Evolutionary conservation across 2,888 invertebrate species (phyloP), one percentile per base, ranked within the genome.

Genomic region (Netelia melanura): DNA sequence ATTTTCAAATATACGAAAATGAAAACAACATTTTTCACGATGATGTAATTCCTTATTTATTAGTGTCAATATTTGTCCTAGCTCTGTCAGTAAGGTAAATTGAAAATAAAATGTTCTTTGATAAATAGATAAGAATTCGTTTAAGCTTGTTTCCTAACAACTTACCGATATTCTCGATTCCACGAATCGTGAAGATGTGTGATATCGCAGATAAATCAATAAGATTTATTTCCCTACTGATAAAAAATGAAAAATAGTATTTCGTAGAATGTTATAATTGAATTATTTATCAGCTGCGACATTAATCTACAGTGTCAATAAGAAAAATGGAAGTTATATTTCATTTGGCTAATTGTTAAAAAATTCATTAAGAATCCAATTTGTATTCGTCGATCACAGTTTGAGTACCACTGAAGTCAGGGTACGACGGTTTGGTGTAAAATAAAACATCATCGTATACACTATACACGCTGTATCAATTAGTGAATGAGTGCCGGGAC

Each of bases 401-500:
- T 88, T 91, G 91, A 91, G 91, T 89, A 90, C 89, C 91, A 88
- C 88, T 87, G 87, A 38, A 6, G 84, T 65, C 21, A 48, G 83
- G 62, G 54, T 77, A 77, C 77, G 77, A 72, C 72, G 65, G 17
- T 75, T 83, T 79, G 86, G 91, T 88, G 91, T 90, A 89, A 90
- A 91, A 91, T 91, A 91, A 91, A 92, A 91, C 89, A 90, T 87
- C 88, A 79, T 71, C 54, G 52, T 65, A 64, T 54, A 79, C 61
- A 38, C 38, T 38, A 38, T 38, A 88, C 89, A 89, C 88, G 89
- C 91, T 91, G 91, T 89, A 93, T 92, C 92, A 93, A 92, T 93
- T 92, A 93, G 91, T 86, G 90, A 91, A 91, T 90, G 90, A 92
- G 91, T 87, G 90, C 91, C 89, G 90, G 91, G 92, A 92, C 91